phyloP scores from a whole-genome alignment of 2,888 invertebrate genomes.

The Panopea generosa region DNA sequence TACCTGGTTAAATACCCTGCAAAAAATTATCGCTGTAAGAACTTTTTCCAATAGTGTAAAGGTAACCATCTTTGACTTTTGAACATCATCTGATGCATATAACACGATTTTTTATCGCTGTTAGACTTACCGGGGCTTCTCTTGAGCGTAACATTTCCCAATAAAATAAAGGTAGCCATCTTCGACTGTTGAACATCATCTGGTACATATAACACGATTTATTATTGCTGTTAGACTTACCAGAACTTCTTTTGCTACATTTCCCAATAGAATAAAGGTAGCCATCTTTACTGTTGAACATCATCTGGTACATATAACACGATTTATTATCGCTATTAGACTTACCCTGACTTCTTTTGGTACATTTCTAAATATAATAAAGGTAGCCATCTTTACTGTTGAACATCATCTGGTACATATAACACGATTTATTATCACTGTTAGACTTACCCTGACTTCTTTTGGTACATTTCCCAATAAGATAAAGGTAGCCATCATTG shows the following conservation, averaged over 20 bases:
- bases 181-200: slow-evolving; percentile 80
- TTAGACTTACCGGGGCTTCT: slow-evolving; percentile 75
- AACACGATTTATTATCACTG: too few species aligned
- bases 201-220: too few species aligned
- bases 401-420: too few species aligned
- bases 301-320: too few species aligned
- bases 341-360: slow-evolving; percentile 77
- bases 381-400: slow-evolving; percentile 81
- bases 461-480: slow-evolving; percentile 76
- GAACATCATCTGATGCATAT: too few species aligned
- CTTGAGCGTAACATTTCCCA: slow-evolving; percentile 75
- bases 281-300: slow-evolving; percentile 79
- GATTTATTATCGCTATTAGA: too few species aligned
- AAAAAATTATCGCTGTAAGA: too few species aligned
- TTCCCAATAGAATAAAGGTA: slow-evolving; percentile 80
- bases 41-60: too few species aligned
- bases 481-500: slow-evolving; percentile 80
- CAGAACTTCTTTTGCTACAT: slow-evolving; percentile 74
- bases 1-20: too few species aligned
- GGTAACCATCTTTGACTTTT: too few species aligned
- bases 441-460: slow-evolving; percentile 75
- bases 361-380: slow-evolving; percentile 77
- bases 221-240: too few species aligned
- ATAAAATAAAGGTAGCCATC: slow-evolving; percentile 79
- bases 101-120: too few species aligned